phyloP scores from a whole-genome alignment of 2,888 invertebrate genomes.

The Netelia melanura region DNA sequence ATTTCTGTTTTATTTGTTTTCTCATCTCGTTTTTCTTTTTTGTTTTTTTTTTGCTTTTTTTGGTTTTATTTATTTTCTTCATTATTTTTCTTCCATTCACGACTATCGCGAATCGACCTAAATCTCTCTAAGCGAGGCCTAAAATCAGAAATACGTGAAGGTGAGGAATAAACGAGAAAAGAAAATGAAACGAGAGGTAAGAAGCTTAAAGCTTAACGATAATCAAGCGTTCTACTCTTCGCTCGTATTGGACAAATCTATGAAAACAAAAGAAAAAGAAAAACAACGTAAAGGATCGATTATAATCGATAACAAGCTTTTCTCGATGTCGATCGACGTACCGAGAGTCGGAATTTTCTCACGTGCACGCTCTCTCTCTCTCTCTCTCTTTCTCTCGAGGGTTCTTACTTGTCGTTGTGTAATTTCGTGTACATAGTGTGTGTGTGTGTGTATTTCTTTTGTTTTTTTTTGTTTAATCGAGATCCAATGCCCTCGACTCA shows the following conservation, averaged over 20 bases:
- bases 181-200: neutral
- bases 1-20: neutral
- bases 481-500: neutral
- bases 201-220: neutral
- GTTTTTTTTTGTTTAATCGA: neutral
- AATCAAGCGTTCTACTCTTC: neutral
- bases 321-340: neutral
- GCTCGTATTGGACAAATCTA: neutral
- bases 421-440: no score
- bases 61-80: neutral
- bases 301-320: neutral
- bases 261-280: neutral
- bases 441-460: neutral
- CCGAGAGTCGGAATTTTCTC: neutral
- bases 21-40: neutral
- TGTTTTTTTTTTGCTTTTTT: neutral
- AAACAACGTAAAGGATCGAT: neutral
- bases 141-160: neutral
- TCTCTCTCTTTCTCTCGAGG: neutral
- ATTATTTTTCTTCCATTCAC: neutral
- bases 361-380: neutral
- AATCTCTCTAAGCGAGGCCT: neutral
- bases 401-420: neutral
- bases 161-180: neutral
- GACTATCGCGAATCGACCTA: slow-evolving; percentile 11